Evolutionary conservation across 2,797 vertebrate species (phyloP).

Genomic region (Serranus cabrilla): DNA sequence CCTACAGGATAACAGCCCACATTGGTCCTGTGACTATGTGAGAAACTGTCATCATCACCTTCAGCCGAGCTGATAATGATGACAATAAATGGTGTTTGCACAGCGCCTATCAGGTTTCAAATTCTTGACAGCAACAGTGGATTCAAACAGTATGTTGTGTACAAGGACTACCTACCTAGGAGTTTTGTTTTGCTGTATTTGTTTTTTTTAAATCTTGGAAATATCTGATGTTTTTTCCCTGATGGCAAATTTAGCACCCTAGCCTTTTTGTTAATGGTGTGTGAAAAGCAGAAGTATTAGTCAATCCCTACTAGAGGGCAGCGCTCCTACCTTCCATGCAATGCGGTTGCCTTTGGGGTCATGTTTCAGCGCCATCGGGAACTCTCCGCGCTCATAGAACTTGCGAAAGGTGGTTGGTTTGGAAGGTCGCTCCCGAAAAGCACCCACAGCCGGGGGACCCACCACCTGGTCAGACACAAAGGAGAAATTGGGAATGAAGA

Average conservation of each 20-base stretch:
- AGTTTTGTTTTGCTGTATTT: background rate
- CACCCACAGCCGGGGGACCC: constrained; percentile 91
- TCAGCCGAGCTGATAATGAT: constrained; percentile 51
- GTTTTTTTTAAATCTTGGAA: background rate
- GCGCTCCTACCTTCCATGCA: constrained; percentile 84
- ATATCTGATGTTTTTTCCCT: constrained; percentile 14
- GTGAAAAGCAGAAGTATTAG: constrained; percentile 15
- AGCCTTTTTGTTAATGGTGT: constrained; percentile 10
- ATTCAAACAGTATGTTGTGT: constrained; percentile 12
- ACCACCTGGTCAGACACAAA: constrained; percentile 83
- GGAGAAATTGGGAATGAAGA: constrained; percentile 24
- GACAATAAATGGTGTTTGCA: constrained; percentile 54
- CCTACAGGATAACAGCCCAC: constrained; percentile 74
- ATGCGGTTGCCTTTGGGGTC: constrained; percentile 81
- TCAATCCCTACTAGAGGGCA: background rate
- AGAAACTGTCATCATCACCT: constrained; percentile 52
- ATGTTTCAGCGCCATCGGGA: constrained; percentile 86
- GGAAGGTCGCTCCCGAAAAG: constrained; percentile 90
- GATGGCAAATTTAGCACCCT: background rate
- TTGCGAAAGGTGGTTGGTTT: constrained; percentile 93
- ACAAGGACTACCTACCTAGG: background rate
- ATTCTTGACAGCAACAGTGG: constrained; percentile 14
- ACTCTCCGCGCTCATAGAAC: constrained; percentile 93
- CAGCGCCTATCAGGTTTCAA: constrained; percentile 34
- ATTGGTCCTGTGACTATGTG: constrained; percentile 42